A percentile compares a stretch with the other conserved stretches of the same genome.
These are phyloP conservation scores for Orthosia gracilis DNA, from an alignment of 2,888 invertebrate genomes.

Conservation along the genomic window DNA sequence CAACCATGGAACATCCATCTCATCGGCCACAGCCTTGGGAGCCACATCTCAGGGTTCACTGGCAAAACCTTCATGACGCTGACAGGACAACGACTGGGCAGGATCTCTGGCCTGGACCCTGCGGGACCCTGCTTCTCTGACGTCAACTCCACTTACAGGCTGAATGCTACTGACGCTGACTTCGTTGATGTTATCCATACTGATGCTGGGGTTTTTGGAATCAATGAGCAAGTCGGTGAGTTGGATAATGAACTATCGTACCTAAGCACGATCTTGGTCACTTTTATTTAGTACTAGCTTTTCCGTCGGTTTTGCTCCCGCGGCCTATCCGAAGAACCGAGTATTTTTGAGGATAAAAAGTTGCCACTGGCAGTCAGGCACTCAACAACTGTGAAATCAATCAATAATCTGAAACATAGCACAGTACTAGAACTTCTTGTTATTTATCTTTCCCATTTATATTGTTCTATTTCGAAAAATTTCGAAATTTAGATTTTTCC, in stretches of 20 bases:
- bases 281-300: background rate
- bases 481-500: too few relatives aligned
- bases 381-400: too few relatives aligned
- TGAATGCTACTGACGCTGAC: constrained; percentile 79
- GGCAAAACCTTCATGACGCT: constrained; percentile 78
- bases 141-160: constrained; percentile 73
- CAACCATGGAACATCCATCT: constrained; percentile 78
- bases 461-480: too few relatives aligned
- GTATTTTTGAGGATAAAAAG: too few relatives aligned
- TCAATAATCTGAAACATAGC: too few relatives aligned
- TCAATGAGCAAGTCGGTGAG: constrained; percentile 81
- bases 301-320: too few relatives aligned
- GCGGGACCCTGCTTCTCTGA: constrained; percentile 87
- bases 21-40: constrained; percentile 86
- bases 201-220: constrained; percentile 82
- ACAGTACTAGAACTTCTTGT: too few relatives aligned
- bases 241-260: background rate
- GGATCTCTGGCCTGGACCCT: constrained; percentile 85
- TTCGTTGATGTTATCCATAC: constrained; percentile 85
- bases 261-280: too few relatives aligned
- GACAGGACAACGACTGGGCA: constrained; percentile 77
- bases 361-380: too few relatives aligned
- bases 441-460: too few relatives aligned
- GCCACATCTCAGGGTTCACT: constrained; percentile 84
- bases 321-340: too few relatives aligned